These are phyloP conservation scores for Pharmacophagus antenor DNA, from an alignment of 2,888 invertebrate species.

Conservation along the genomic window DNA sequence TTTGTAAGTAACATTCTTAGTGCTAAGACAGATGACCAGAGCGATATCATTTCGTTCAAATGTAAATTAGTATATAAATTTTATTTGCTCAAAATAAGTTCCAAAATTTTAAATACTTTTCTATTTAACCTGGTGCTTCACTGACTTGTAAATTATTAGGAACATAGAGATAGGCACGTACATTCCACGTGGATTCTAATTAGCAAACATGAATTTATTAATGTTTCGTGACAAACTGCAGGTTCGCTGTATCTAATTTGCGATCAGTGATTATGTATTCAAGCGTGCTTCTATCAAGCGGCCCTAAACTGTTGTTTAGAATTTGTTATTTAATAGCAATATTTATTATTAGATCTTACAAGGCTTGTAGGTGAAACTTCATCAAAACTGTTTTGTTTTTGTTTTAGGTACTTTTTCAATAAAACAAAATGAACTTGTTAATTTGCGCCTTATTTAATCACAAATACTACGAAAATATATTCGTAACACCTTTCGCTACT, in stretches of 20 bases:
- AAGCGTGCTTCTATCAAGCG: not conserved
- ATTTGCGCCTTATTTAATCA: too few species aligned
- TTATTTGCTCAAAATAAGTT: too few species aligned
- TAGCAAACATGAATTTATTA: constrained; percentile 23
- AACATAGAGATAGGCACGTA: not conserved
- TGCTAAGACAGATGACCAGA: too few species aligned
- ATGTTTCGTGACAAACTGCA: constrained; percentile 18
- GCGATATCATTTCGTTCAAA: too few species aligned
- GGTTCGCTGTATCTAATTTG: constrained; percentile 18
- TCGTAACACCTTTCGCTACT: too few species aligned
- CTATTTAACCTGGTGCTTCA: not conserved
- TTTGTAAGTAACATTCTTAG: too few species aligned
- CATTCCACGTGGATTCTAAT: constrained; percentile 9
- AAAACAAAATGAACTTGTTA: too few species aligned
- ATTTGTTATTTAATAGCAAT: not conserved
- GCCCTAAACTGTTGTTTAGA: constrained; percentile 5
- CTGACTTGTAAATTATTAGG: not conserved
- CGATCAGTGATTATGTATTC: constrained; percentile 16
- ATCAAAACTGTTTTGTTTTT: not conserved
- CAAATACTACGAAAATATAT: too few species aligned
- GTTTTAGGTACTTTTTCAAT: not conserved
- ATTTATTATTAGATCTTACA: not conserved
- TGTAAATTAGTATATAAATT: too few species aligned
- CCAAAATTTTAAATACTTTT: too few species aligned
- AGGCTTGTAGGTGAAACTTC: not conserved